Conservation (phyloP, 2,113 vertebrate genomes). For the Bujurquina vittata region DNA sequence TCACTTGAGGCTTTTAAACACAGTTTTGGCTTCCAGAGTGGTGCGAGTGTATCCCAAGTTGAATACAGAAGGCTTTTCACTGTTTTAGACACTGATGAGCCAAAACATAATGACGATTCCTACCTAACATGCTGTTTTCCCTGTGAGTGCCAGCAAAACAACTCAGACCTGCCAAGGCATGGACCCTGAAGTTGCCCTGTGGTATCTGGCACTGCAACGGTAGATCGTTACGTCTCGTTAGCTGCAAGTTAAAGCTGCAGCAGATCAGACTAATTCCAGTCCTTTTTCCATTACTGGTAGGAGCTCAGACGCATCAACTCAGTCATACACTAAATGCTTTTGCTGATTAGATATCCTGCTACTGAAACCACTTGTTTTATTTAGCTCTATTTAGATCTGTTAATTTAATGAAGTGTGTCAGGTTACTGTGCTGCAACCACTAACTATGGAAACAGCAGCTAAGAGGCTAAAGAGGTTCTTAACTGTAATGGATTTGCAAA, state of each 20-base stretch:
- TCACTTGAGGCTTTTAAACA: conserved; percentile 70
- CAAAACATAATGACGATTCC: neutral
- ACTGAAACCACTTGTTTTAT: neutral
- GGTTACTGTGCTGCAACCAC: neutral
- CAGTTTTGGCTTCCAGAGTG: conserved; percentile 39
- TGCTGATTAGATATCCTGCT: neutral
- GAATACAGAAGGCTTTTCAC: conserved; percentile 9
- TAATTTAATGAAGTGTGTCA: neutral
- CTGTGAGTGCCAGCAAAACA: neutral
- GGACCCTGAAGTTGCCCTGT: neutral
- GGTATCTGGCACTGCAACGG: neutral
- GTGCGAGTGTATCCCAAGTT: conserved; percentile 2
- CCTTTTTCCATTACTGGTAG: neutral
- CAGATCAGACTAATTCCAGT: neutral
- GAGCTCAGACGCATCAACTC: too few species aligned
- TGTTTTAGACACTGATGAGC: conserved; percentile 5
- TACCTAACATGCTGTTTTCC: neutral
- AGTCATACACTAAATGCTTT: neutral
- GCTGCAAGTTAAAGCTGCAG: neutral
- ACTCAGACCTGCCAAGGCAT: neutral
- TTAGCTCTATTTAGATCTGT: neutral
- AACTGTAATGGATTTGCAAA: neutral
- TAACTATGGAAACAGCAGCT: neutral
- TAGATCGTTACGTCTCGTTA: neutral
- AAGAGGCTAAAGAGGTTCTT: neutral